phyloP scores from a whole-genome alignment of 2,888 invertebrate genomes.

The Dynastes hyllus region DNA sequence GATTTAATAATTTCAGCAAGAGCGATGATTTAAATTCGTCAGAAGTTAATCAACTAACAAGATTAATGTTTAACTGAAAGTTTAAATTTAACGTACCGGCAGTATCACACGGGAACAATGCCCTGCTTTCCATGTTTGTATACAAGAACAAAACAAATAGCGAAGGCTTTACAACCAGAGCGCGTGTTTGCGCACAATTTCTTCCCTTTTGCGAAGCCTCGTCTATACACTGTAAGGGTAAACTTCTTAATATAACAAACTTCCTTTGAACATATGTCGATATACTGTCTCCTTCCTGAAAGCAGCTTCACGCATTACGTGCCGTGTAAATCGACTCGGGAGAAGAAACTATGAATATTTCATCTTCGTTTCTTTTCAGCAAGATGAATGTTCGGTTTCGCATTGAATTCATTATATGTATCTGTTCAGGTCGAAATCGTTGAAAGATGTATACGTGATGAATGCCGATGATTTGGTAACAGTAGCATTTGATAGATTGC shows the following conservation, averaged over 20 bases:
- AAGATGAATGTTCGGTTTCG: too few relatives aligned
- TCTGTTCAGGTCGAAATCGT: too few relatives aligned
- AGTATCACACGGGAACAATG: slow-evolving; percentile 31
- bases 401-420: too few relatives aligned
- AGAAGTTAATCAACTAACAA: slow-evolving; percentile 34
- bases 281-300: slow-evolving; percentile 29
- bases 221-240: slow-evolving; percentile 19
- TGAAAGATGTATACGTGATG: too few relatives aligned
- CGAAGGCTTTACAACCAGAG: slow-evolving; percentile 25
- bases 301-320: background rate
- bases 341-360: too few relatives aligned
- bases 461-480: too few relatives aligned
- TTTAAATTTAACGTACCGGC: slow-evolving; percentile 37
- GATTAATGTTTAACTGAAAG: slow-evolving; percentile 42
- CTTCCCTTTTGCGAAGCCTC: slow-evolving; percentile 34
- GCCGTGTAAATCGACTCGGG: background rate
- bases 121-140: slow-evolving; percentile 26
- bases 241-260: slow-evolving; percentile 44
- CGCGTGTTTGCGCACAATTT: slow-evolving; percentile 44
- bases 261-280: slow-evolving; percentile 35
- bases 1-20: too few relatives aligned
- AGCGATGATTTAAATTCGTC: too few relatives aligned
- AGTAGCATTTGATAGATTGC: too few relatives aligned
- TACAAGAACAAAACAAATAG: slow-evolving; percentile 45
- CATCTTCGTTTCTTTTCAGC: too few relatives aligned